A percentile compares a stretch with the other conserved stretches of the same genome.
phyloP scores from a whole-genome alignment of 1,140 invertebrate genomes.

The Euwallacea similis region DNA sequence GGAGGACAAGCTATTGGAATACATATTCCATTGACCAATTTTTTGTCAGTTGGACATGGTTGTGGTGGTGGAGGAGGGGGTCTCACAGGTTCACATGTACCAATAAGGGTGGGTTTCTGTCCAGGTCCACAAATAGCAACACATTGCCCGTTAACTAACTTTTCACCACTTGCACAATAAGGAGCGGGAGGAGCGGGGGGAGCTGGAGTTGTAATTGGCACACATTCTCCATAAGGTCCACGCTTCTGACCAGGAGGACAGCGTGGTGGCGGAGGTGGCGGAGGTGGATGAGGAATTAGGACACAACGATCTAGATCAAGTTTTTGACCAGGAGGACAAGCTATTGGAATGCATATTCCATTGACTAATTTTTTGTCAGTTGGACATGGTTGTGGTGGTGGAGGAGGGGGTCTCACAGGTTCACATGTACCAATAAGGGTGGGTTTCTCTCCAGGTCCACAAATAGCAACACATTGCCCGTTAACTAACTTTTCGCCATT shows the following conservation, averaged over 20 bases:
- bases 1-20: constrained; percentile 1
- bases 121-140: background rate
- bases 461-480: no score
- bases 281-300: background rate
- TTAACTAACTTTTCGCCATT: no score
- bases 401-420: no score
- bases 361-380: no score
- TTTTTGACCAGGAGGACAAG: constrained; percentile 1
- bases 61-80: no score
- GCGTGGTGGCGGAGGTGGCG: background rate
- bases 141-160: no score
- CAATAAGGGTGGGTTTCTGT: constrained; percentile 3
- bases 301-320: background rate
- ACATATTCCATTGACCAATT: no score
- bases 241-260: constrained; percentile 29
- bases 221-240: constrained; percentile 23
- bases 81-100: no score
- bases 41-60: no score
- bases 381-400: no score
- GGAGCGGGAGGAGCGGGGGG: constrained; percentile 40
- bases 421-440: no score
- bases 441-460: constrained; percentile 14
- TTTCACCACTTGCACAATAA: constrained; percentile 1
- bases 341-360: no score
- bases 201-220: constrained; percentile 3